phyloP scores from a whole-genome alignment of 2,888 invertebrate genomes.

The Drosophila fungiperda region DNA sequence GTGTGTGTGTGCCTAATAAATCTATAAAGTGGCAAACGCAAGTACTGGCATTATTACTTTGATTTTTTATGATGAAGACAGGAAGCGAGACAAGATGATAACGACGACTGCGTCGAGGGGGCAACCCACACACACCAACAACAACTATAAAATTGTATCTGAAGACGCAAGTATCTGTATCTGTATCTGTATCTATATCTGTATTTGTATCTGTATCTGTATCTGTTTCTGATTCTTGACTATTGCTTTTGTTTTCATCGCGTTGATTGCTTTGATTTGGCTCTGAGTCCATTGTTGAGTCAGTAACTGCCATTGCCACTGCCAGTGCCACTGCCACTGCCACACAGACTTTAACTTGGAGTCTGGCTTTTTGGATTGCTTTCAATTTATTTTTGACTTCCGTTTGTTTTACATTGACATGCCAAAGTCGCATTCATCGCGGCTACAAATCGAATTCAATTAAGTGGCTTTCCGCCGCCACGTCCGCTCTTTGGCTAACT shows the following conservation, averaged over 20 bases:
- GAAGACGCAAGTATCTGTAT: constrained; percentile 36
- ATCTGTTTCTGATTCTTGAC: constrained; percentile 16
- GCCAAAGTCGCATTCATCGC: constrained; percentile 47
- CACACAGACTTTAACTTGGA: constrained; percentile 19
- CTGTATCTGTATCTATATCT: constrained; percentile 11
- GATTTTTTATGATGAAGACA: constrained; percentile 81
- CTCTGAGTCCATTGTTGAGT: constrained; percentile 16
- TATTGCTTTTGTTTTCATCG: constrained; percentile 47
- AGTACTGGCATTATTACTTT: constrained; percentile 81
- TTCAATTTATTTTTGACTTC: constrained; percentile 78
- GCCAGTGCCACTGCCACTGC: constrained; percentile 1
- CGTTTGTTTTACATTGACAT: constrained; percentile 78
- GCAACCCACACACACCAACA: constrained; percentile 55
- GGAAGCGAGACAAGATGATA: constrained; percentile 63
- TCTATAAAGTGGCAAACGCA: constrained; percentile 81
- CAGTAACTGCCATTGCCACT: constrained; percentile 1
- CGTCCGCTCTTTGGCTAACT: constrained; percentile 62
- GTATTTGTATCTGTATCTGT: constrained; percentile 16
- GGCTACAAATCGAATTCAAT: constrained; percentile 76
- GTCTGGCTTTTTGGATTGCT: constrained; percentile 53
- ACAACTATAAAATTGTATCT: constrained; percentile 48
- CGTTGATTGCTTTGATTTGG: constrained; percentile 72
- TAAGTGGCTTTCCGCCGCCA: constrained; percentile 77
- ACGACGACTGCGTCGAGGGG: constrained; percentile 24
- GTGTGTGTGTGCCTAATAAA: constrained; percentile 70